phyloP scores from a whole-genome alignment of 2,888 invertebrate genomes.

The Dicyrtoma fusca region DNA sequence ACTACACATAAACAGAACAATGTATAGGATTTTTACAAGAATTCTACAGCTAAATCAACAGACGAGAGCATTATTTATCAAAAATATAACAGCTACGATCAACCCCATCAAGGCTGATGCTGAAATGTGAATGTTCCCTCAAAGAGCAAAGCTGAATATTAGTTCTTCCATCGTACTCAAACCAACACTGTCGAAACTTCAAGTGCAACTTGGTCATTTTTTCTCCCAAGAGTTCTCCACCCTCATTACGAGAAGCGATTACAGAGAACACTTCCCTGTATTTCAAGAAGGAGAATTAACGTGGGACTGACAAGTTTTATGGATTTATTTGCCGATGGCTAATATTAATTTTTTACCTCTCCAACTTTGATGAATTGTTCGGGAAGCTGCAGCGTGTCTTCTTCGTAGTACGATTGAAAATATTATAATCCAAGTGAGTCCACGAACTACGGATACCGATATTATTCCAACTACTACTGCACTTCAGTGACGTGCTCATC shows the following conservation, averaged over 20 bases:
- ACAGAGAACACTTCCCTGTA: conserved; percentile 14
- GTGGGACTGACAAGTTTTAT: conserved; percentile 34
- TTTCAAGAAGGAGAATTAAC: conserved; percentile 30
- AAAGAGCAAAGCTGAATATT: too few species aligned
- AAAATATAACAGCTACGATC: too few species aligned
- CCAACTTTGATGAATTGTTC: conserved; percentile 9
- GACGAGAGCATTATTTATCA: too few species aligned
- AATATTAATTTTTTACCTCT: conserved; percentile 14
- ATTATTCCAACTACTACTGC: too few species aligned
- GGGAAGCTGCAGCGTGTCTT: too few species aligned
- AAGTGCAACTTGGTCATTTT: neutral
- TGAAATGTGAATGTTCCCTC: too few species aligned
- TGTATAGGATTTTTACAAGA: too few species aligned
- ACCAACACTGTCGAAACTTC: neutral
- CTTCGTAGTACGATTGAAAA: neutral
- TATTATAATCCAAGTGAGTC: too few species aligned
- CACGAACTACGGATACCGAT: too few species aligned
- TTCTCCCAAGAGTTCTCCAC: conserved; percentile 11
- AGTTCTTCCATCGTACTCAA: neutral
- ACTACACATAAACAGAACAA: too few species aligned
- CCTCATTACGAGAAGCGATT: conserved; percentile 30
- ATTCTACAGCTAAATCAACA: too few species aligned
- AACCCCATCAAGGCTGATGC: too few species aligned
- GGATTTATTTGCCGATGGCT: conserved; percentile 34
- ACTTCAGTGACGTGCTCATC: conserved; percentile 1